Conservation (phyloP, 1,140 invertebrate species). For the Mactra quadrangularis region DNA sequence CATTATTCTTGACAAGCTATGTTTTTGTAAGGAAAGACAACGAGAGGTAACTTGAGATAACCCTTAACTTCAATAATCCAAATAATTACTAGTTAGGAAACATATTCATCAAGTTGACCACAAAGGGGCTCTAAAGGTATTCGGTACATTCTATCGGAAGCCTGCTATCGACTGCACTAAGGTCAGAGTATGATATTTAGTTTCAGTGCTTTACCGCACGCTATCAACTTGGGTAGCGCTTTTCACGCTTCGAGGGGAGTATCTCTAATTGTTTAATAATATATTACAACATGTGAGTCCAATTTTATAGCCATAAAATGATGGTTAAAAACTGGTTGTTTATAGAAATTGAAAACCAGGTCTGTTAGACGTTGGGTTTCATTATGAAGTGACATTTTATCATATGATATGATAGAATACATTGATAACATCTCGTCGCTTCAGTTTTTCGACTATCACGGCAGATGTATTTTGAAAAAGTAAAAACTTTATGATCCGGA, state of each 20-base stretch:
- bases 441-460: background rate
- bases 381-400: background rate
- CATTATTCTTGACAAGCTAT: conserved; percentile 52
- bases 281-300: conserved; percentile 2
- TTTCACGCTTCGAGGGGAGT: conserved; percentile 33
- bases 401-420: background rate
- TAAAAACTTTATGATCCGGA: too few relatives aligned
- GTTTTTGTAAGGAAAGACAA: conserved; percentile 61
- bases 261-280: conserved; percentile 13
- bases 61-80: conserved; percentile 48
- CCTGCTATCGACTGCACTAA: conserved; percentile 40
- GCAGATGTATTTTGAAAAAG: too few relatives aligned
- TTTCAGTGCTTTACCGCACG: conserved; percentile 58
- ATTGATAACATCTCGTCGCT: background rate
- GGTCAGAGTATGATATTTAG: conserved; percentile 17
- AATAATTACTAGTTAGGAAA: conserved; percentile 59
- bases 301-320: too few relatives aligned
- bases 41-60: conserved; percentile 49
- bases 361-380: background rate
- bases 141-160: conserved; percentile 49
- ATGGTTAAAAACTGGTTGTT: too few relatives aligned
- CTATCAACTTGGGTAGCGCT: conserved; percentile 32
- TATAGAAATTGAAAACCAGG: too few relatives aligned
- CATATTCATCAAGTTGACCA: conserved; percentile 58
- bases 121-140: conserved; percentile 33